Conservation (phyloP, 2,797 vertebrate genomes). For the Cetoscarus ocellatus region DNA sequence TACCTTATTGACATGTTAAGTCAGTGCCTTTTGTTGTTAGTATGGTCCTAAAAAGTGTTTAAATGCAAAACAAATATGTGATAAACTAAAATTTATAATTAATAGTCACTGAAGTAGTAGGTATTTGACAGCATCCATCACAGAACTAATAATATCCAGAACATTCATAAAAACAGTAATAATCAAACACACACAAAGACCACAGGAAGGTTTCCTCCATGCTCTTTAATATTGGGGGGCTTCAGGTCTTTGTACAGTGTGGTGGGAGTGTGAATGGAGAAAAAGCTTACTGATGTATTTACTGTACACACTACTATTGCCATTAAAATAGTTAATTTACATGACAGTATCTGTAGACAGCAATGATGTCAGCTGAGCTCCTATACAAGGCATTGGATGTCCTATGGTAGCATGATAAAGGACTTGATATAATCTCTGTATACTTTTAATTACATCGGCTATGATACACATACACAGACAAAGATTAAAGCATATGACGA, state of each 20-base stretch:
- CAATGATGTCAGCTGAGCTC: conserved; percentile 44
- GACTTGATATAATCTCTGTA: conserved; percentile 43
- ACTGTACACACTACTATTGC: conserved; percentile 76
- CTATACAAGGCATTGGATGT: conserved; percentile 48
- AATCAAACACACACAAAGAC: conserved; percentile 35
- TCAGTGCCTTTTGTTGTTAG: too few species aligned
- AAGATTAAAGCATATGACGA: conserved; percentile 50
- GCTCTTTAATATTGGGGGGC: conserved; percentile 80
- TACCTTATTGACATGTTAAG: too few species aligned
- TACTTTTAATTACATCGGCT: conserved; percentile 47
- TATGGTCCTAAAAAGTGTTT: too few species aligned
- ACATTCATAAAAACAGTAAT: neutral
- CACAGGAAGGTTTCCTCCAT: conserved; percentile 69
- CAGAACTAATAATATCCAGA: neutral
- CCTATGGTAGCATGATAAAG: conserved; percentile 45
- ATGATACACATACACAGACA: conserved; percentile 41
- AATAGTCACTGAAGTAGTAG: too few species aligned
- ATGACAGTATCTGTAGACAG: conserved; percentile 56
- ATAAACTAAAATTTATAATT: too few species aligned
- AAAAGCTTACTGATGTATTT: conserved; percentile 49
- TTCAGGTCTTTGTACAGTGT: conserved; percentile 74
- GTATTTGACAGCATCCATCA: too few species aligned
- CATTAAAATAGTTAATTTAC: conserved; percentile 76
- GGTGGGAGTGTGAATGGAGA: conserved; percentile 62
- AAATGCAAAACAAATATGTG: too few species aligned